These are phyloP conservation scores for Copidosoma aretas DNA, from an alignment of 2,888 invertebrate genomes.

Conservation along the genomic window DNA sequence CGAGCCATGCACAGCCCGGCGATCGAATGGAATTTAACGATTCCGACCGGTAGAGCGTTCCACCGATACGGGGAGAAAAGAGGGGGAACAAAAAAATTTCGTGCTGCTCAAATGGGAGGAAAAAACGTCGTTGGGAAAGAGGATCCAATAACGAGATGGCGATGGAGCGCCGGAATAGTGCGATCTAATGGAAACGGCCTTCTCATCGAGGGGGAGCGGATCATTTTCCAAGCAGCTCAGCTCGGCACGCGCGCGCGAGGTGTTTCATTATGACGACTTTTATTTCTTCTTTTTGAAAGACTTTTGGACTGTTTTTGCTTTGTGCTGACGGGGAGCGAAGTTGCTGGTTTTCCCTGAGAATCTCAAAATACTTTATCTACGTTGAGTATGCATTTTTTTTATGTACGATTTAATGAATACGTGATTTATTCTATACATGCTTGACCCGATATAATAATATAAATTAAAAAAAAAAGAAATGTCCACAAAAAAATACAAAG, in stretches of 20 bases:
- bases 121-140: not conserved
- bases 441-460: too few species aligned
- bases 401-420: too few species aligned
- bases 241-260: constrained; percentile 1
- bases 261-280: too few species aligned
- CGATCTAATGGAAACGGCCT: constrained; percentile 26
- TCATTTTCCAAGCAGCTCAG: constrained; percentile 16
- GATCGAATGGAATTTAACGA: constrained; percentile 32
- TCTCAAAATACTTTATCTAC: too few species aligned
- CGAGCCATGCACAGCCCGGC: constrained; percentile 16
- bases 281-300: too few species aligned
- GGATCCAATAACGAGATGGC: constrained; percentile 30
- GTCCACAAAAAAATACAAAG: too few species aligned
- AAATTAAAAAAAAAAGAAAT: too few species aligned
- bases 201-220: constrained; percentile 16
- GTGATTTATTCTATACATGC: too few species aligned
- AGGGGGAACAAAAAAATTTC: not conserved
- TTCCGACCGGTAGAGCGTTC: not conserved
- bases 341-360: not conserved
- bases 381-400: too few species aligned
- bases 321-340: not conserved
- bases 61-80: not conserved
- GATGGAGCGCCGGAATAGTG: constrained; percentile 9
- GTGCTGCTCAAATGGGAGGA: not conserved
- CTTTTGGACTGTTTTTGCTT: too few species aligned